Evolutionary conservation across 1,140 invertebrate genomes (phyloP).

Genomic region (Arctopsyche grandis): DNA sequence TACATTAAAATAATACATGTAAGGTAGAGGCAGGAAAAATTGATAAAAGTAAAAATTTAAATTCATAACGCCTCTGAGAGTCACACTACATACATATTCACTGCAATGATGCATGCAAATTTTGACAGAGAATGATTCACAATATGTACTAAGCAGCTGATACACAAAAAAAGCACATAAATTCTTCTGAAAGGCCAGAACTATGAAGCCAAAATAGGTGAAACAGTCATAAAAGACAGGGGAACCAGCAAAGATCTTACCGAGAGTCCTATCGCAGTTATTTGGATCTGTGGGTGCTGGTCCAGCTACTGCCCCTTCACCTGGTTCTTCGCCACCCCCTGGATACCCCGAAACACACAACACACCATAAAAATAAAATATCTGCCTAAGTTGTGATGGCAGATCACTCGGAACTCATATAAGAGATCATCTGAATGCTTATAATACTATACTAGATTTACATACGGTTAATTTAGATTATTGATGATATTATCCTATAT

Average conservation of each 20-base stretch:
- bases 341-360: slow-evolving; percentile 40
- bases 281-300: slow-evolving; percentile 35
- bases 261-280: slow-evolving; percentile 43
- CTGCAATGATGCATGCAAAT: background rate
- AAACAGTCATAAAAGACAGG: background rate
- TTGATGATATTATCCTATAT: too few relatives aligned
- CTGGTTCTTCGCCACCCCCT: slow-evolving; percentile 35
- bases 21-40: too few relatives aligned
- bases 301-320: slow-evolving; percentile 31
- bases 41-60: too few relatives aligned
- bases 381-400: background rate
- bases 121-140: background rate
- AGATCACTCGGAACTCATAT: slow-evolving; percentile 3
- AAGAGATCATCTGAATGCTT: too few relatives aligned
- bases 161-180: background rate
- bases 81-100: too few relatives aligned
- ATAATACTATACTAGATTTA: too few relatives aligned
- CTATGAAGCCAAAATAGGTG: too few relatives aligned
- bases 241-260: slow-evolving; percentile 34
- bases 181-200: too few relatives aligned
- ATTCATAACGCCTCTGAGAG: too few relatives aligned
- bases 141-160: background rate
- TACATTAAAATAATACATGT: too few relatives aligned
- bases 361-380: slow-evolving; percentile 29
- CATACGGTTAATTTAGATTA: too few relatives aligned